A percentile compares a stretch with the other conserved stretches of the same genome.
Conservation (phyloP, 1,140 invertebrate species). For the Heliconius himera region DNA sequence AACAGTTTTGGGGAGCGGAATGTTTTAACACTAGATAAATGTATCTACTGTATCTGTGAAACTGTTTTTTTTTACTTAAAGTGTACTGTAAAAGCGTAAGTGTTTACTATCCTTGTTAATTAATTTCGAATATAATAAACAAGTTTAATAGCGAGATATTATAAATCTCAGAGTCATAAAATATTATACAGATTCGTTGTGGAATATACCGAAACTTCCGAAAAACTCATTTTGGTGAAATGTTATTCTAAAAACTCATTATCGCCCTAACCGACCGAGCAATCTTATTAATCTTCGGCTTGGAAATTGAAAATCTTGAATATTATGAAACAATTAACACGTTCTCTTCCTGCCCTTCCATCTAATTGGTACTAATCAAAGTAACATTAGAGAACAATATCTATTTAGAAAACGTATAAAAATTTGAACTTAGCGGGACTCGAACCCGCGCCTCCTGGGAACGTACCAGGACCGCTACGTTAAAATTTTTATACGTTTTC, state of each 20-base stretch:
- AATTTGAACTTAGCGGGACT: no score
- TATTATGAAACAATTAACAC: constrained; percentile 52
- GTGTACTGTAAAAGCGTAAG: not conserved
- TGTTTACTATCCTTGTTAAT: not conserved
- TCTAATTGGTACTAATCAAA: not conserved
- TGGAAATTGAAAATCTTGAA: constrained; percentile 77
- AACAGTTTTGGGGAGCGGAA: no score
- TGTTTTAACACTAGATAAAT: no score
- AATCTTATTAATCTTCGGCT: constrained; percentile 74
- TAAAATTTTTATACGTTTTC: no score
- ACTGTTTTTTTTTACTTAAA: not conserved
- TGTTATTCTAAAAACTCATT: constrained; percentile 75
- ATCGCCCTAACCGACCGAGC: constrained; percentile 69
- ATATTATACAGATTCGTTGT: constrained; percentile 52
- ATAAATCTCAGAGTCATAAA: constrained; percentile 30
- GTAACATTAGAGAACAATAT: no score
- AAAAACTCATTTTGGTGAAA: constrained; percentile 63
- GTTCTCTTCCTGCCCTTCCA: constrained; percentile 12
- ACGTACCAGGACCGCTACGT: no score
- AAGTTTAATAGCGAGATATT: constrained; percentile 8
- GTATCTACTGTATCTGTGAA: no score
- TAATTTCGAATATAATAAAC: not conserved
- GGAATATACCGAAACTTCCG: constrained; percentile 54
- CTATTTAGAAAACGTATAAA: no score
- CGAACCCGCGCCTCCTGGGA: no score